Base-by-base conservation (phyloP, 23 tunicate genomes). In the Clavelina lepadiformis region DNA sequence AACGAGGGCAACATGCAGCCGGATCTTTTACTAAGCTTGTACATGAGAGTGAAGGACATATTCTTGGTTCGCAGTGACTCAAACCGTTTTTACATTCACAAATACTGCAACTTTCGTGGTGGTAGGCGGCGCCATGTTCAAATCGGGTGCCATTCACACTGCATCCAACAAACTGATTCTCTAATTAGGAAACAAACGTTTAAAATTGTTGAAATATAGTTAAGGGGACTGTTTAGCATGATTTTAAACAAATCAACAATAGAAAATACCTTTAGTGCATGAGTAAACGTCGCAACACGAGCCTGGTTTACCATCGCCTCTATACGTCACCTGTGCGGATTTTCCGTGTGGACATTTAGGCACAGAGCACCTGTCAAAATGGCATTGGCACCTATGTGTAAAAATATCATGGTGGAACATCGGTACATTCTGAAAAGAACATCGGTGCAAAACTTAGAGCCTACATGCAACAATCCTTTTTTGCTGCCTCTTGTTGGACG, bases 201-300 rank as follows among this genome's bases (percentile, higher is more conserved):
- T n/a, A n/a, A n/a, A n/a, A n/a, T n/a, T n/a, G n/a, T n/a, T n/a
- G n/a, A n/a, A n/a, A n/a, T n/a, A n/a, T n/a, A n/a, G 49, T 8
- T 15, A 41, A 15, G 49, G 15, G 11, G 49, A 41, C 11, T 41
- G 49, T 41, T 8, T 8, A 44, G 49, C 49, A 44, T 44, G 49
- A 44, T 11, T 41, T 11, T 41, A 41, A 41, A 15, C 49, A 11
- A 8, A 15, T 11, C 49, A 41, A 41, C 49, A 41, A 41, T 41
- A n/a, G n/a, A n/a, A n/a, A n/a, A n/a, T 47, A 86, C 95, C 84
- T 31, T 24, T 38, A 49, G 77, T 32, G 50, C 95, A 86, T 1
- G 25, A 28, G 38, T 70, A 79, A 19, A 51, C 80, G 75, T 78
- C 85, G 57, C 95, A 86, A 47, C 95, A 86, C 19, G 95, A 61